Evolutionary conservation across 2,797 vertebrate species (phyloP).

Genomic region (Gallirallus australis): DNA sequence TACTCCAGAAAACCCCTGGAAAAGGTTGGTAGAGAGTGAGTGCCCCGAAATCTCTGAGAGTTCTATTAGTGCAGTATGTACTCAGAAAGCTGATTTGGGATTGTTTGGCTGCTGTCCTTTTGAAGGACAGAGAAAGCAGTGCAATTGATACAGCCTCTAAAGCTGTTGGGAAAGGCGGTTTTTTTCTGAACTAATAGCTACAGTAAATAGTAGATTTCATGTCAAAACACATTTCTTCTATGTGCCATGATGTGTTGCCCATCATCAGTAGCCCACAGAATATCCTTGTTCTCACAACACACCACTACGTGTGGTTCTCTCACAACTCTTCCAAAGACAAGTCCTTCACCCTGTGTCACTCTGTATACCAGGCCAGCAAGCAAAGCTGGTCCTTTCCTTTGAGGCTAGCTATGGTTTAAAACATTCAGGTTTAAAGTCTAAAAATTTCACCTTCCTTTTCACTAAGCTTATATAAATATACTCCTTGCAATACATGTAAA

Average conservation of each 20-base stretch:
- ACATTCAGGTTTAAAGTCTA: not conserved
- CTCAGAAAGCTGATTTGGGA: not conserved
- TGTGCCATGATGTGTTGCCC: rapidly evolving
- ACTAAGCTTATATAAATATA: not conserved
- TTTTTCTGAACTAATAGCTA: not conserved
- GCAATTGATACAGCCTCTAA: not conserved
- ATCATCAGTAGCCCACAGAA: not conserved
- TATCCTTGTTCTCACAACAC: not conserved
- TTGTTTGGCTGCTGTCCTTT: not conserved
- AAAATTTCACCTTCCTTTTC: not conserved
- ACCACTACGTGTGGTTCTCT: not conserved
- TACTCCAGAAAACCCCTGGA: not conserved
- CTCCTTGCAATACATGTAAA: not conserved
- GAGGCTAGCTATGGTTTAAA: not conserved
- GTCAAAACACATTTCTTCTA: not conserved
- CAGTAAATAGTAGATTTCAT: not conserved
- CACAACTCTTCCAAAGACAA: not conserved
- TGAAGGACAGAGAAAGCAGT: not conserved
- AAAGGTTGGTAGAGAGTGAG: not conserved
- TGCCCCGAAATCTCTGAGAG: not conserved
- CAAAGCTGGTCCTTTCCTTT: not conserved
- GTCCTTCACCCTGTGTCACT: rapidly evolving
- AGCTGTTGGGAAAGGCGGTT: not conserved
- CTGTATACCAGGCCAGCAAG: not conserved
- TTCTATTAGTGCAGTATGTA: not conserved